A percentile compares a stretch with the other conserved stretches of the same genome.
Evolutionary conservation across 1,140 invertebrate genomes (phyloP).

Genomic region (Oryctes rhinoceros): DNA sequence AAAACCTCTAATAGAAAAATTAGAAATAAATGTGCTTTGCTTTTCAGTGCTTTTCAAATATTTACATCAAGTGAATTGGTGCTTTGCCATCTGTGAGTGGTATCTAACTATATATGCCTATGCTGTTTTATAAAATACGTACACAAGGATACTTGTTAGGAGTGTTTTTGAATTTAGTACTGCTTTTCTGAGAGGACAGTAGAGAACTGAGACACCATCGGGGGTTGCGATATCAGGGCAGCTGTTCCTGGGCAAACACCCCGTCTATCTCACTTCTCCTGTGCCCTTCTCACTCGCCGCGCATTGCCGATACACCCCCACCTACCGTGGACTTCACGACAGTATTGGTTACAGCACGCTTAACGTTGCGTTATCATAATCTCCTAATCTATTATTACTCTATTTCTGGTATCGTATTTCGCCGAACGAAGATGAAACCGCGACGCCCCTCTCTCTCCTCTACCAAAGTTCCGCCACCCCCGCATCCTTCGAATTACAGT

Average conservation of each 20-base stretch:
- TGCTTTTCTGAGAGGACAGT: conserved; percentile 49
- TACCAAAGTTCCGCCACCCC: not conserved
- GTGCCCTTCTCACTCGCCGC: conserved; percentile 44
- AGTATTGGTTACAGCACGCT: conserved; percentile 30
- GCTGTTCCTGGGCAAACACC: conserved; percentile 51
- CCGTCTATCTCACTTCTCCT: conserved; percentile 42
- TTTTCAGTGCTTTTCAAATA: conserved; percentile 20
- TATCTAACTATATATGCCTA: conserved; percentile 11
- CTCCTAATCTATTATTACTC: conserved; percentile 32
- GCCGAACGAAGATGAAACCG: not conserved
- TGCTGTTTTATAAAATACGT: conserved; percentile 47
- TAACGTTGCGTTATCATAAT: conserved; percentile 42
- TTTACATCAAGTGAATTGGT: conserved; percentile 38
- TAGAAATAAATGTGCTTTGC: conserved; percentile 30
- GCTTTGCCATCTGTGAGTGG: not conserved
- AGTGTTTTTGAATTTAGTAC: conserved; percentile 44
- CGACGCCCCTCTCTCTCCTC: not conserved
- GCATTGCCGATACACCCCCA: conserved; percentile 43
- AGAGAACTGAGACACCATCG: conserved; percentile 50
- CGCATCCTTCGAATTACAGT: not conserved
- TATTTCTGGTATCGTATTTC: conserved; percentile 4
- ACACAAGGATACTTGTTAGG: conserved; percentile 50
- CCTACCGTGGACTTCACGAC: not conserved
- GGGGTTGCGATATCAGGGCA: conserved; percentile 47
- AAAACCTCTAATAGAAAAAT: conserved; percentile 23